Percentiles rank a stretch among this genome's conserved stretches.
Conservation (phyloP, 2,797 vertebrate genomes). For the Sebastes trivittatus region DNA sequence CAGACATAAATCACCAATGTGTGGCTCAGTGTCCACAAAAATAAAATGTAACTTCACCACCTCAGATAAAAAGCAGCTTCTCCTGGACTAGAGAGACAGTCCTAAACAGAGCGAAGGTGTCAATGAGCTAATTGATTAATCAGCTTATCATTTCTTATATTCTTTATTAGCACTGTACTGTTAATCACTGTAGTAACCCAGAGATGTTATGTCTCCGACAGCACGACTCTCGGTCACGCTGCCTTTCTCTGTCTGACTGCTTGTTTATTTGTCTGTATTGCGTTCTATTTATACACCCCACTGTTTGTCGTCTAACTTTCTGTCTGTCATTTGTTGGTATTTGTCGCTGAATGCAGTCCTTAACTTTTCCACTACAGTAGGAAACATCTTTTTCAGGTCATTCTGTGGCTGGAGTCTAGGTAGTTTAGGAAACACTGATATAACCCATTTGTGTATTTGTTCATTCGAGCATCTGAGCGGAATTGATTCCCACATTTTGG, state of each 20-base stretch:
- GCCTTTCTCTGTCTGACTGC: constrained; percentile 31
- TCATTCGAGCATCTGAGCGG: constrained; percentile 34
- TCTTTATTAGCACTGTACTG: not conserved
- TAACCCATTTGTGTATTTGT: constrained; percentile 34
- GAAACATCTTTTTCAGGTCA: constrained; percentile 9
- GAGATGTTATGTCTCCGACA: constrained; percentile 12
- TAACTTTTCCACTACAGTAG: not conserved
- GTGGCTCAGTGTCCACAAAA: not conserved
- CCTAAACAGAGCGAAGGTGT: not conserved
- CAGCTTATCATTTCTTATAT: not conserved
- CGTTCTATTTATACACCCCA: constrained; percentile 42
- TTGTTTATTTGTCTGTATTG: constrained; percentile 49
- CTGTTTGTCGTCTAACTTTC: constrained; percentile 28
- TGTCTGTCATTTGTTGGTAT: constrained; percentile 9
- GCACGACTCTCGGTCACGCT: constrained; percentile 17
- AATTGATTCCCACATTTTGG: constrained; percentile 45
- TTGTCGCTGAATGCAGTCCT: not conserved
- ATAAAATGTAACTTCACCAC: not conserved
- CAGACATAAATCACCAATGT: not conserved
- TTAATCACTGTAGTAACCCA: constrained; percentile 5
- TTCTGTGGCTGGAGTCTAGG: not conserved
- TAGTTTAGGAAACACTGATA: not conserved
- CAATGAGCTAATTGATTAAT: not conserved
- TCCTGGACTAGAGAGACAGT: not conserved
- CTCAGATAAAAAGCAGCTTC: not conserved